These are phyloP conservation scores for Aphidoletes aphidimyza DNA, from an alignment of 2,888 invertebrate species.

Conservation along the genomic window DNA sequence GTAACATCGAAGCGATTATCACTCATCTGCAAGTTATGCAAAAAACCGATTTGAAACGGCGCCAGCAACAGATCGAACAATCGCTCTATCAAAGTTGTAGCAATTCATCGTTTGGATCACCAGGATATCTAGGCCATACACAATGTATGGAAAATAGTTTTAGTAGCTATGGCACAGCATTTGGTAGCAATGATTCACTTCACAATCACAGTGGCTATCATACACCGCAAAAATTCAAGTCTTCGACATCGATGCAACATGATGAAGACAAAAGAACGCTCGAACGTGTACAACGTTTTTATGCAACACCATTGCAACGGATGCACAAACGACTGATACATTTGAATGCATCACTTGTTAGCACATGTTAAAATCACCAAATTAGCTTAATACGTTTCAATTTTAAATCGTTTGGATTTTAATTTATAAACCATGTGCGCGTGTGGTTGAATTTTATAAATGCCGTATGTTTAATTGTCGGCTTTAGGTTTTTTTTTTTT, in stretches of 20 bases:
- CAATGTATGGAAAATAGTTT: not conserved
- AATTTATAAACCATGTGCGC: not conserved
- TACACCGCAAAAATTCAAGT: not conserved
- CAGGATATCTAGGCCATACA: not conserved
- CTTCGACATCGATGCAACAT: not conserved
- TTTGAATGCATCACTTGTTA: constrained; percentile 32
- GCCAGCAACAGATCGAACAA: not conserved
- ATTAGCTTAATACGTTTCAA: not conserved
- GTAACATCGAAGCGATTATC: constrained; percentile 21
- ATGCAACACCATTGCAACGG: constrained; percentile 2
- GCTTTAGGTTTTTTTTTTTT: not conserved
- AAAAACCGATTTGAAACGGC: not conserved
- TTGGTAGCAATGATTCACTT: not conserved
- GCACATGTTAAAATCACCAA: not conserved
- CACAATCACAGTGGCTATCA: not conserved
- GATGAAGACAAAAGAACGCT: not conserved
- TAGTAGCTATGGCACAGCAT: not conserved
- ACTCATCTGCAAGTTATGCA: constrained; percentile 10
- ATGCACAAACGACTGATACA: constrained; percentile 36
- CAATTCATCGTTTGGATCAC: constrained; percentile 8
- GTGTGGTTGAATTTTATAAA: not conserved
- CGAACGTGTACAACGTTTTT: constrained; percentile 8
- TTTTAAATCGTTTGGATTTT: not conserved
- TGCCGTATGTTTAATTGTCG: not conserved
- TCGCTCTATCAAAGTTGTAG: constrained; percentile 1